Conservation (phyloP, 2,797 vertebrate genomes). For the Sylvilagus floridanus region DNA sequence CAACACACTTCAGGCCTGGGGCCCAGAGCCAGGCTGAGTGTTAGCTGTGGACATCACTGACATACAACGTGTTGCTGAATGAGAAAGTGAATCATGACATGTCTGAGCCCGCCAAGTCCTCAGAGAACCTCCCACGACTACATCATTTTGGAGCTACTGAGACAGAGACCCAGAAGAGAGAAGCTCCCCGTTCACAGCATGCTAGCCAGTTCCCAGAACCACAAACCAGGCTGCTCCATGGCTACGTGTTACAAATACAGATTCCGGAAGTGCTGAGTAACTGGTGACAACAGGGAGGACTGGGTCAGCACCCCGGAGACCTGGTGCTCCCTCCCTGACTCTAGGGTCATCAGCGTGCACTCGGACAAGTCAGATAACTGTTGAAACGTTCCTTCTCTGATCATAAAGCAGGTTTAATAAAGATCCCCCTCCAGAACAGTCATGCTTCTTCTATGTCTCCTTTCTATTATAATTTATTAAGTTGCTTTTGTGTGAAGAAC, state of each 20-base stretch:
- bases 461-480: no score
- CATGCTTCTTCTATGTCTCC: not conserved
- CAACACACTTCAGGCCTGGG: no score
- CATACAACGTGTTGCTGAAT: accelerated
- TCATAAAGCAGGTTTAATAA: not conserved
- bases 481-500: not conserved
- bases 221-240: no score
- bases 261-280: no score
- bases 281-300: no score
- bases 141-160: not conserved
- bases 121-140: not conserved
- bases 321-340: accelerated
- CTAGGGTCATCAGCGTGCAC: accelerated
- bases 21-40: not conserved
- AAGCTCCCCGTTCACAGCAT: no score
- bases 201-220: no score
- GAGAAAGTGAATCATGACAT: not conserved
- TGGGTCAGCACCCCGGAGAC: accelerated
- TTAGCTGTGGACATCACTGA: accelerated
- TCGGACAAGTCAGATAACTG: not conserved
- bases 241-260: no score
- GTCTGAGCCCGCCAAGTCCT: not conserved
- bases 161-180: not conserved
- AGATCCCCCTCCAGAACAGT: not conserved
- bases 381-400: not conserved